phyloP scores from a whole-genome alignment of 2,888 invertebrate species.

The Drosophila sordidula region DNA sequence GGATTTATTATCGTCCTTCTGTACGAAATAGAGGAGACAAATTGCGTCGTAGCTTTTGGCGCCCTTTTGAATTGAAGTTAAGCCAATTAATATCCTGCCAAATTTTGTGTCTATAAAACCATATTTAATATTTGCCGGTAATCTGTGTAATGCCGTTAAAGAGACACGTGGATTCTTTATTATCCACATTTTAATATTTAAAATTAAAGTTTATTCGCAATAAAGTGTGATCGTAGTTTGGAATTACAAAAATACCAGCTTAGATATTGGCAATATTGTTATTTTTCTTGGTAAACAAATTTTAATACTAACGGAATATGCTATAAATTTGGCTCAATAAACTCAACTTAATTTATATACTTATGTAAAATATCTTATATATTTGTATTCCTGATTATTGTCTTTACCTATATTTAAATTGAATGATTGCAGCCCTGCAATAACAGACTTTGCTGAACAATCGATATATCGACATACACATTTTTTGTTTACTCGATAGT shows the following conservation, averaged over 20 bases:
- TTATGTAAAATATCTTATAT: background rate
- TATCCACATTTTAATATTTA: constrained; percentile 55
- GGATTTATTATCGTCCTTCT: constrained; percentile 19
- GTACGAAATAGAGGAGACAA: constrained; percentile 62
- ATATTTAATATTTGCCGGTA: constrained; percentile 47
- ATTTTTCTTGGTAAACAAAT: no score
- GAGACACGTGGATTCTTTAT: background rate
- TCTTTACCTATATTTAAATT: background rate
- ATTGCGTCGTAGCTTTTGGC: constrained; percentile 40
- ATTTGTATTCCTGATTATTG: background rate
- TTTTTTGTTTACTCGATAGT: background rate
- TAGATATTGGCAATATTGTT: background rate
- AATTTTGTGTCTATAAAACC: constrained; percentile 44
- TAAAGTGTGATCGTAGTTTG: constrained; percentile 13
- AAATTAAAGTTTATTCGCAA: background rate
- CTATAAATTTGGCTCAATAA: no score
- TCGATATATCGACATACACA: constrained; percentile 22
- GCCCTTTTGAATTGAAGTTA: constrained; percentile 15
- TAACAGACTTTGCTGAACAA: background rate
- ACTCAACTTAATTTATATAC: background rate
- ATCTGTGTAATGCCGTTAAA: constrained; percentile 23
- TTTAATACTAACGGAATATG: background rate
- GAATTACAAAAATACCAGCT: background rate
- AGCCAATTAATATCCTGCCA: constrained; percentile 63
- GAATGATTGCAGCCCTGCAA: background rate